phyloP scores from a whole-genome alignment of 2,888 invertebrate species.

The Conops quadrifasciatus region DNA sequence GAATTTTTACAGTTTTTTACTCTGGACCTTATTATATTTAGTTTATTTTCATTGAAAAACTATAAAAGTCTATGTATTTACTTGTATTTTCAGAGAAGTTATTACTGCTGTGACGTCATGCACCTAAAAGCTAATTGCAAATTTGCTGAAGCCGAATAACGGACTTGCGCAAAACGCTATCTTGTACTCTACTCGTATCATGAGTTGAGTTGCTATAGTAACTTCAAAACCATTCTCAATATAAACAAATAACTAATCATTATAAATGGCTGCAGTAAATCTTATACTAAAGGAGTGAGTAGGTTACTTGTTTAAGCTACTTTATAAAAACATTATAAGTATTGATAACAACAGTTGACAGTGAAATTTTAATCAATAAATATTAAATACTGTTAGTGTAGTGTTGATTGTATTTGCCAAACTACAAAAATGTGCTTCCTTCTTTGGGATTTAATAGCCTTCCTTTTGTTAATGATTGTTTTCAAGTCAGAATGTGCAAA shows the following conservation, averaged over 20 bases:
- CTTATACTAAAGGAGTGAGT: conserved; percentile 1
- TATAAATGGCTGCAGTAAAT: conserved; percentile 11
- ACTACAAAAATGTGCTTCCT: conserved; percentile 42
- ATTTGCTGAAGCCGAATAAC: too few species aligned
- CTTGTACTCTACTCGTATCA: too few species aligned
- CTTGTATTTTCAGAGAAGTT: too few species aligned
- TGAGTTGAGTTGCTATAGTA: conserved; percentile 59
- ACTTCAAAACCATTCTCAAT: conserved; percentile 45
- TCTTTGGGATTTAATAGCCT: conserved; percentile 36
- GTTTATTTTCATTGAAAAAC: too few species aligned
- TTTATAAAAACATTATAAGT: conserved; percentile 17
- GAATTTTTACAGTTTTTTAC: too few species aligned
- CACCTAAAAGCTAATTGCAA: too few species aligned
- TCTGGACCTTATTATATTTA: too few species aligned
- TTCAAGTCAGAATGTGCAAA: conserved; percentile 34
- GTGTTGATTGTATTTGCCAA: too few species aligned
- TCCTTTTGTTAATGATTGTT: conserved; percentile 38
- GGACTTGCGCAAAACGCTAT: too few species aligned
- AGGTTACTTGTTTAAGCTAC: not conserved
- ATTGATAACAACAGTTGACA: conserved; percentile 44
- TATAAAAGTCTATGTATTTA: too few species aligned
- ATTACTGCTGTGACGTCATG: too few species aligned
- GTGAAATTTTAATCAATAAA: conserved; percentile 40
- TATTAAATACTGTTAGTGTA: too few species aligned
- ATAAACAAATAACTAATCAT: conserved; percentile 46